Evolutionary conservation across 2,888 invertebrate species (phyloP).

Genomic region (Calephelis perditalis): DNA sequence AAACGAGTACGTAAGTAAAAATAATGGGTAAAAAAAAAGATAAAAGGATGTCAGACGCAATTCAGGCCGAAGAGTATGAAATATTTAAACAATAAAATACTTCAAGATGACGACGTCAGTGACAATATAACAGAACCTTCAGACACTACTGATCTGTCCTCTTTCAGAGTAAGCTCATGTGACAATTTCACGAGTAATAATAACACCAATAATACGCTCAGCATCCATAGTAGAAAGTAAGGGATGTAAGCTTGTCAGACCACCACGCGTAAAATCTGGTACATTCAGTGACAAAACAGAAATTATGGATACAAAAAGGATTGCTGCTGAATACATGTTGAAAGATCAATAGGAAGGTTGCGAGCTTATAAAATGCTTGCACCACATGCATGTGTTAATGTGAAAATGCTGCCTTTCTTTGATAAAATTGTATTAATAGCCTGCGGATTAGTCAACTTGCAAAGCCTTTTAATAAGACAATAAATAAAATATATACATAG

Average conservation of each 20-base stretch:
- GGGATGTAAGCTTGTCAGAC: slow-evolving; percentile 12
- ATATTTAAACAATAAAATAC: no score
- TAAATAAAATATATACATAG: not conserved
- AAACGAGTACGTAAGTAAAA: no score
- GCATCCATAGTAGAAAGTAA: slow-evolving; percentile 3
- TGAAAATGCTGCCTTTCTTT: slow-evolving; percentile 10
- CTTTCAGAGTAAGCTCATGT: no score
- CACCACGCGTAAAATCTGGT: slow-evolving; percentile 14
- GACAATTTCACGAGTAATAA: no score
- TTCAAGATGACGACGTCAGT: no score
- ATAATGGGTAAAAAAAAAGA: no score
- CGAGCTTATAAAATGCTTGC: slow-evolving; percentile 16
- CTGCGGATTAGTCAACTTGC: slow-evolving; percentile 16
- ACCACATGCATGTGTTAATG: slow-evolving; percentile 16
- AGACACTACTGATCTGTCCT: no score
- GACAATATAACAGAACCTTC: no score
- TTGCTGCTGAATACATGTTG: slow-evolving; percentile 16
- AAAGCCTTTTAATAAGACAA: slow-evolving; percentile 14
- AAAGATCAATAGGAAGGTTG: not conserved
- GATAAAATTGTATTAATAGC: slow-evolving; percentile 15
- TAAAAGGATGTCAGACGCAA: no score
- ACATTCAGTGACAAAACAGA: slow-evolving; percentile 12
- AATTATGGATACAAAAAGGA: slow-evolving; percentile 15
- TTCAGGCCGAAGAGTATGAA: no score
- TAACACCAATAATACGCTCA: no score